Conservation (phyloP, 2,797 vertebrate genomes). For the Rhyacichthys aspro region DNA sequence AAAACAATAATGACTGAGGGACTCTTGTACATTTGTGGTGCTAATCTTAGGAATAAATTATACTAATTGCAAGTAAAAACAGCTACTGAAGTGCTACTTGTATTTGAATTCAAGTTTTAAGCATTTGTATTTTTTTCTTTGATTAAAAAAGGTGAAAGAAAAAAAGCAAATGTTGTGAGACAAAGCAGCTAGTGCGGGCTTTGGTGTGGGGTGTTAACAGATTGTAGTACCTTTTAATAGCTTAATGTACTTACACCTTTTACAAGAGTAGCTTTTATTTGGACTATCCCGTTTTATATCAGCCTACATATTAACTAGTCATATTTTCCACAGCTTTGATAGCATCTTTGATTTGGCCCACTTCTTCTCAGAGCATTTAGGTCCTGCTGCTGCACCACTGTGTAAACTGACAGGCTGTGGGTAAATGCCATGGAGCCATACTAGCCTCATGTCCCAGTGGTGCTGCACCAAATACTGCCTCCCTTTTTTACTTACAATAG, state of each 20-base stretch:
- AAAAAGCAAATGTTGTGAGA: too few species aligned
- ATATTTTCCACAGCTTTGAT: constrained; percentile 8
- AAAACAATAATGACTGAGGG: constrained; percentile 19
- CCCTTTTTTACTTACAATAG: constrained; percentile 39
- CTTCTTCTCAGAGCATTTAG: constrained; percentile 45
- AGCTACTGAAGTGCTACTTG: too few species aligned
- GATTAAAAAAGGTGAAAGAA: too few species aligned
- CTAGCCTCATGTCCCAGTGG: constrained; percentile 59
- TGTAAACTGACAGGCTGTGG: constrained; percentile 40
- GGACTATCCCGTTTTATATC: background rate
- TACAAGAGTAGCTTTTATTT: background rate
- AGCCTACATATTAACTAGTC: background rate
- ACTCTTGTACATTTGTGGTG: too few species aligned
- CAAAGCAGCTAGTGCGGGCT: too few species aligned
- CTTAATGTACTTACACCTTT: too few species aligned
- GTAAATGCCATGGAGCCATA: constrained; percentile 41
- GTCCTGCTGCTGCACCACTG: constrained; percentile 6
- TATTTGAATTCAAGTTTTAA: too few species aligned
- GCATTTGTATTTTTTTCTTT: too few species aligned
- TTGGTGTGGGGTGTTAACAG: background rate
- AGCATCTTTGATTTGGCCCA: constrained; percentile 56
- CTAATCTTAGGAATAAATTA: too few species aligned
- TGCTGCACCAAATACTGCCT: constrained; percentile 66
- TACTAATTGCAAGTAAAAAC: too few species aligned
- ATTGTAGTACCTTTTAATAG: too few species aligned